Base-by-base conservation (phyloP, 2,797 vertebrate genomes). In the Microhierax caerulescens region DNA sequence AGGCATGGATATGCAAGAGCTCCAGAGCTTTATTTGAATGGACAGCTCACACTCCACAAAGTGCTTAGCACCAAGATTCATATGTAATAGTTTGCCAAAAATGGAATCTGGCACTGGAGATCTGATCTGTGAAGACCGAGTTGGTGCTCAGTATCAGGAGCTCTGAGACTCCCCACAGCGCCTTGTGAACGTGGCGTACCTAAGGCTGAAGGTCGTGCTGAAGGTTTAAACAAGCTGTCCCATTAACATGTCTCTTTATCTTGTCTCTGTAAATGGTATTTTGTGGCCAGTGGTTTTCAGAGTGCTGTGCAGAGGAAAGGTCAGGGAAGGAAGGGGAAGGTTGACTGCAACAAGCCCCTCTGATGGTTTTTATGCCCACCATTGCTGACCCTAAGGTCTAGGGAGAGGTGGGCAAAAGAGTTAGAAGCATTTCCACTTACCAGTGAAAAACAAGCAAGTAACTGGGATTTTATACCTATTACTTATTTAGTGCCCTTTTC, bases 251-350 rank as follows among this genome's bases (percentile, higher is more conserved):
- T 21, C 43, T 83, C 20, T 60, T 39, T 37, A 4, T 41, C 16
- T 64, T 81, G 30, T 48, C 11, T 87, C 23, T 77, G 20, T 36
- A 59, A 59, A 51, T 11, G 25, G 8, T 77, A 7, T 5, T 59
- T 43, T 63, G 13, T 1, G 0, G 56, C 4, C 32, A 13, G 8
- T 0, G 0, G 67, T 84, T 84, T 88, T 67, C 47, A 45, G 50
- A 60, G 23, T 30, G 11, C 39, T 76, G 16, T 69, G 63, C 50
- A 47, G 72, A 93, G 25, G 11, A 87, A 51, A 23, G 27, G 20
- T 43, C 51, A 54, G 48, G 43, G 45, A 47, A 54, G 25, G 34
- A 68, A 50, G 37, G 34, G 25, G 28, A 74, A 85, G 21, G 37
- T 30, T 68, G 23, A 22, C n/a, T 84, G 65, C n/a, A 56, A 0